Base-by-base conservation (phyloP, 2,888 invertebrate genomes). In the Gasteruption jaculator region DNA sequence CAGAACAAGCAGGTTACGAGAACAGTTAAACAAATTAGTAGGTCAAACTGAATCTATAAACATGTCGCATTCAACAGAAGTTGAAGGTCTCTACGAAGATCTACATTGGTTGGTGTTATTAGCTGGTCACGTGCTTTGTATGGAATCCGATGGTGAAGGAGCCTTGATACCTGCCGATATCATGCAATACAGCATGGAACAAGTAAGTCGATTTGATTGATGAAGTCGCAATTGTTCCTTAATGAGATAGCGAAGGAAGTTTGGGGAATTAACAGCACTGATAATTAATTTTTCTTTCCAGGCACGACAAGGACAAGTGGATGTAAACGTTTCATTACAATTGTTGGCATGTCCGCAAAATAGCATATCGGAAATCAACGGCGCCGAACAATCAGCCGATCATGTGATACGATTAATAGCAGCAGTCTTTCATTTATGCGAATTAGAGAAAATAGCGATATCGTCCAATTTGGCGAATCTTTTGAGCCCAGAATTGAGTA, bases 101-200 rank as follows among this genome's bases (percentile, higher is more conserved):
- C 71, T 93, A 15, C 91, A 93, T 68, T 94, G 93, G 94, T 77
- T 89, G 19, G 72, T 92, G 18, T 78, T 94, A 58, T 81, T 93
- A 38, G 47, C 71, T 67, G 88, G 87, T 54, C 79, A 82, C 61
- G 74, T 82, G 3, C 65, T 85, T 32, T 80, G 82, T 36, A 80
- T 82, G 72, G 81, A 83, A 45, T 76, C 78, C 40, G 79, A 80
- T 27, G 83, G 83, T 1, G 85, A 85, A 65, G 76, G 77, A 0
- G 76, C 81, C 3, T 69, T 82, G 54, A 81, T 86, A 49, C 85
- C 85, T 1, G 62, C 75, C 0, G 79, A 81, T 63, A 75, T 88
- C 30, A 80, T 83, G 59, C 73, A 74, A 34, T 80, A 77, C 68
- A 83, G 83, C 38, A 74, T 78, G 35, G 63, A 71, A 32, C 79